Conservation (phyloP, 2,888 invertebrate species). For the Keiferia lycopersicella region DNA sequence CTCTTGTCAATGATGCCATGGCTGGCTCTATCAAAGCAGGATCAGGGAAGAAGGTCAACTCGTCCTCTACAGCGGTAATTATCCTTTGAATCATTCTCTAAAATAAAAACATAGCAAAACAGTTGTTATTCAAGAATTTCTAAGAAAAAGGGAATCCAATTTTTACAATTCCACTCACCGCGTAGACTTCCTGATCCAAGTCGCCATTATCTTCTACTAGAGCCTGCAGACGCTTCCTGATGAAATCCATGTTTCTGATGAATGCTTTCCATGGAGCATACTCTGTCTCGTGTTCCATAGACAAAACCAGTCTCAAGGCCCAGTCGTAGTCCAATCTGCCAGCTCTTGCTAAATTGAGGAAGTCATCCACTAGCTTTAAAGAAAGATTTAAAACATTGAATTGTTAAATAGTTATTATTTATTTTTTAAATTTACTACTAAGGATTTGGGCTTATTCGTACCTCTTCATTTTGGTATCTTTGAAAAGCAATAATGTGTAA, state of each 20-base stretch:
- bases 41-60: conserved; percentile 62
- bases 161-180: conserved; percentile 46
- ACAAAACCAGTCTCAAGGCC: conserved; percentile 85
- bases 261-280: conserved; percentile 87
- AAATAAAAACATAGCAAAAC: conserved; percentile 19
- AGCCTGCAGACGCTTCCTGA: conserved; percentile 58
- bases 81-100: conserved; percentile 68
- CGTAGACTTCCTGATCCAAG: conserved; percentile 63
- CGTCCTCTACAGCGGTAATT: conserved; percentile 52
- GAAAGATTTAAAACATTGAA: too few relatives aligned
- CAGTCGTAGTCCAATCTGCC: conserved; percentile 83
- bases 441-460: too few relatives aligned
- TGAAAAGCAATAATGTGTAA: too few relatives aligned
- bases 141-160: not conserved
- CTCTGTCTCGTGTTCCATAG: conserved; percentile 86
- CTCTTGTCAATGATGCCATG: conserved; percentile 63
- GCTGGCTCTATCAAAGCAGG: conserved; percentile 49
- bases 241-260: conserved; percentile 69
- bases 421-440: too few relatives aligned
- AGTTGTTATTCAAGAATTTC: not conserved
- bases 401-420: too few relatives aligned
- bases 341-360: conserved; percentile 85
- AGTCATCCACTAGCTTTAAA: conserved; percentile 88
- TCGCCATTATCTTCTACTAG: conserved; percentile 45
- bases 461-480: too few relatives aligned